Conservation (phyloP, 2,113 vertebrate species). For the Rhodinocichla rosea region DNA sequence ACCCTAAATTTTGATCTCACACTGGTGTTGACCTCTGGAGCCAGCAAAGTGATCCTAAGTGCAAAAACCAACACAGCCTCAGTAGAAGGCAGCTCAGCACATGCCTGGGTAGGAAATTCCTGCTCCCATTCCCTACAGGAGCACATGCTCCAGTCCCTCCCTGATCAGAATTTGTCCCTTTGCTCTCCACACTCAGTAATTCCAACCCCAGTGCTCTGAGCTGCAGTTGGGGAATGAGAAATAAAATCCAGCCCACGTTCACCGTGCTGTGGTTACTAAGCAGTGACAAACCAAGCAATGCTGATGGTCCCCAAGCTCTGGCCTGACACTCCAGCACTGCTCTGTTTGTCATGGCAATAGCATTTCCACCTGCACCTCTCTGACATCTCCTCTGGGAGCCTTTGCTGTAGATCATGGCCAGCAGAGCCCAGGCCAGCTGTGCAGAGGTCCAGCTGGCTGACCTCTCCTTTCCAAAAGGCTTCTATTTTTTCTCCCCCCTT, state of each 20-base stretch:
- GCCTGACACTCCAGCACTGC: neutral
- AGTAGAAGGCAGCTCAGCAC: neutral
- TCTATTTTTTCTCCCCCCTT: neutral
- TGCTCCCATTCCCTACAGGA: neutral
- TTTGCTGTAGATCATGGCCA: neutral
- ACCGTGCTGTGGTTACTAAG: neutral
- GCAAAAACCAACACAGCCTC: neutral
- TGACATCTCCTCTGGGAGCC: neutral
- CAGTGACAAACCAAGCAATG: neutral
- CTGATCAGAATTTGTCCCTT: neutral
- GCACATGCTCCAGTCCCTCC: neutral
- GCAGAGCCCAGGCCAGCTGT: neutral
- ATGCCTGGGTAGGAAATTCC: neutral
- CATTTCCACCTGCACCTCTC: conserved; percentile 53
- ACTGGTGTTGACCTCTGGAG: neutral
- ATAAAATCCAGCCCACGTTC: fast-evolving
- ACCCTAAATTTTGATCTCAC: neutral
- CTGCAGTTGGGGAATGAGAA: fast-evolving
- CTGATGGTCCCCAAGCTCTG: neutral
- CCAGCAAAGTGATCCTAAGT: neutral
- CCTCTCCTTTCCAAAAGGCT: conserved; percentile 2
- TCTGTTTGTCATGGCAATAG: conserved; percentile 15
- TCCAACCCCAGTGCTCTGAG: neutral
- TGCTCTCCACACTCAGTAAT: fast-evolving
- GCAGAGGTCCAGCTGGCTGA: conserved; percentile 42